These are phyloP conservation scores for Tetrax tetrax DNA, from an alignment of 2,113 vertebrate species.

Conservation along the genomic window DNA sequence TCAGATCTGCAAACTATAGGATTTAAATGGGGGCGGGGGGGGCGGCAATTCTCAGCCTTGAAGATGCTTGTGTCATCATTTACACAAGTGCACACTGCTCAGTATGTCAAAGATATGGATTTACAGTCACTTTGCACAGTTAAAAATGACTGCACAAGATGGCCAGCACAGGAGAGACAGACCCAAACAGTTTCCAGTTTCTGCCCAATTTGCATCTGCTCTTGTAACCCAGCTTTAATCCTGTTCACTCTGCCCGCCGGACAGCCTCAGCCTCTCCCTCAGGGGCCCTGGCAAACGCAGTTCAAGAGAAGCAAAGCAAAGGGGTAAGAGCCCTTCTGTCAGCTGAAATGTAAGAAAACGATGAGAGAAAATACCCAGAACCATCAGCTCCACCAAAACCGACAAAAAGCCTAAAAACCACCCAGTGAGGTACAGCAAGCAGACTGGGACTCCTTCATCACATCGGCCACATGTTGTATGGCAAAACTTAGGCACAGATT, in stretches of 20 bases:
- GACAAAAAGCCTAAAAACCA: too few relatives aligned
- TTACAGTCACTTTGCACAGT: not conserved
- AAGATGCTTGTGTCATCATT: accelerated
- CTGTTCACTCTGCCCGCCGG: not conserved
- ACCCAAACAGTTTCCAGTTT: not conserved
- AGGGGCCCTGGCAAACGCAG: not conserved
- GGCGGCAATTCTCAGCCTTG: not conserved
- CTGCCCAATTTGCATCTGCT: not conserved
- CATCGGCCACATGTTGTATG: too few relatives aligned
- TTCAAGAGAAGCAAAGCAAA: not conserved
- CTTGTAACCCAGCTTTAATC: accelerated
- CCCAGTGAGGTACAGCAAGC: not conserved
- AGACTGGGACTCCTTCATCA: not conserved
- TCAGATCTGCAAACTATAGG: accelerated
- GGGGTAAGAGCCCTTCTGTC: not conserved
- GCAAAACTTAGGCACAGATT: accelerated
- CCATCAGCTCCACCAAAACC: not conserved
- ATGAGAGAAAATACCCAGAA: not conserved
- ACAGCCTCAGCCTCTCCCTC: not conserved
- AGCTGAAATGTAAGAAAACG: not conserved
- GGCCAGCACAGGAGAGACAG: not conserved
- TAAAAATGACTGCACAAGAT: not conserved
- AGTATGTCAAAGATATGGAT: not conserved
- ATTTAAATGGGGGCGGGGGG: not conserved
- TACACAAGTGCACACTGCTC: accelerated